A percentile compares a stretch with the other conserved stretches of the same genome.
phyloP scores from a whole-genome alignment of 2,797 vertebrate species.

The Myotis pilosus region DNA sequence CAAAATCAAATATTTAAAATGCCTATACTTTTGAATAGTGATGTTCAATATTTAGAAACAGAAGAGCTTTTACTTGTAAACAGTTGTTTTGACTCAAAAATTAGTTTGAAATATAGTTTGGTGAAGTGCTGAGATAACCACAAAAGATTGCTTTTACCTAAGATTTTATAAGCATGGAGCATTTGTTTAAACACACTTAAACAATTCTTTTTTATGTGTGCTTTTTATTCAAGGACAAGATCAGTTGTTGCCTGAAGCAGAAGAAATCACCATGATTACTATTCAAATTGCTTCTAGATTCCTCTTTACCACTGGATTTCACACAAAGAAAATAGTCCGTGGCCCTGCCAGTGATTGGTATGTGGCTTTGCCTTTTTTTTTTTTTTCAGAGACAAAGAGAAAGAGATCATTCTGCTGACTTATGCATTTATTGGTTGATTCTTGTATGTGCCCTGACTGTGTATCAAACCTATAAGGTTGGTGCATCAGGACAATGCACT shows the following conservation, averaged over 20 bases:
- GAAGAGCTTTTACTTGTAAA: background rate
- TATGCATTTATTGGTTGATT: no score
- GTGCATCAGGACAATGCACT: no score
- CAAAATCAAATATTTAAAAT: background rate
- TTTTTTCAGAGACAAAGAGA: no score
- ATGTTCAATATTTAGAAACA: background rate
- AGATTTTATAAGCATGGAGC: background rate
- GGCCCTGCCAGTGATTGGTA: constrained; percentile 98
- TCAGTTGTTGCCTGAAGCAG: constrained; percentile 97
- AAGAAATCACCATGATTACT: constrained; percentile 99
- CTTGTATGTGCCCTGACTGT: no score
- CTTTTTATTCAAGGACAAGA: constrained; percentile 90
- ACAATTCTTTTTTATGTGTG: background rate
- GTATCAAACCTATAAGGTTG: no score
- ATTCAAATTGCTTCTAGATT: constrained; percentile 98
- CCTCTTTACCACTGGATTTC: constrained; percentile 98
- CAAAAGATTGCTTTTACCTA: background rate
- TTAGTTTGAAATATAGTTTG: background rate
- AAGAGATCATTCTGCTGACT: no score
- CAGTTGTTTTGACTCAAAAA: background rate
- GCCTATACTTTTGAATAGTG: background rate
- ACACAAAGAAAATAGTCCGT: constrained; percentile 98
- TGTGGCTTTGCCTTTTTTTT: constrained; percentile 60
- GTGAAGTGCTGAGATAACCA: background rate
- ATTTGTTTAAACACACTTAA: background rate